phyloP scores from a whole-genome alignment of 2,888 invertebrate species.

The Limulus polyphemus region DNA sequence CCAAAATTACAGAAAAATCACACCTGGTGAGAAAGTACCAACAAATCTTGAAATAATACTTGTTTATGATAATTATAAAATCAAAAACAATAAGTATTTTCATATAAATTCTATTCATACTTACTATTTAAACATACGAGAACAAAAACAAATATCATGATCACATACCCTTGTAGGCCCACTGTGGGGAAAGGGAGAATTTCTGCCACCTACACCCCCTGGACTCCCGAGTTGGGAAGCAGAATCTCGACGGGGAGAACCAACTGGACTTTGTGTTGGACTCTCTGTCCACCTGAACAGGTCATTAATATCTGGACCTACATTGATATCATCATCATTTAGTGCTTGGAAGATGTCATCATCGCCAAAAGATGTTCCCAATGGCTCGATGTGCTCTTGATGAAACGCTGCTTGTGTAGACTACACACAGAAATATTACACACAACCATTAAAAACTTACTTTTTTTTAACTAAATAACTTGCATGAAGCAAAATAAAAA shows the following conservation, averaged over 20 bases:
- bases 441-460: too few relatives aligned
- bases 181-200: slow-evolving; percentile 44
- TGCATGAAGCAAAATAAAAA: too few relatives aligned
- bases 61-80: too few relatives aligned
- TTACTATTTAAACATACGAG: too few relatives aligned
- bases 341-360: slow-evolving; percentile 20
- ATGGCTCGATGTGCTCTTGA: slow-evolving; percentile 25
- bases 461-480: too few relatives aligned
- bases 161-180: too few relatives aligned
- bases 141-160: too few relatives aligned
- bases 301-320: slow-evolving; percentile 44
- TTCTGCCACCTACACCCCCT: slow-evolving; percentile 41
- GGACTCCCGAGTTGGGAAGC: slow-evolving; percentile 42
- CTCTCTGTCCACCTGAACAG: slow-evolving; percentile 50
- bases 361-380: slow-evolving; percentile 18
- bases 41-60: too few relatives aligned
- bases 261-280: slow-evolving; percentile 45
- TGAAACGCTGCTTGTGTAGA: slow-evolving; percentile 56
- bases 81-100: too few relatives aligned
- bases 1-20: too few relatives aligned
- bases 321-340: slow-evolving; percentile 24
- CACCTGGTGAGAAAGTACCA: too few relatives aligned
- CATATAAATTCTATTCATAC: too few relatives aligned
- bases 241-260: slow-evolving; percentile 35
- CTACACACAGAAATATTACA: slow-evolving; percentile 32